These are phyloP conservation scores for Parapristionchus giblindavisi DNA, from an alignment of 2,888 invertebrate species.

Conservation along the genomic window DNA sequence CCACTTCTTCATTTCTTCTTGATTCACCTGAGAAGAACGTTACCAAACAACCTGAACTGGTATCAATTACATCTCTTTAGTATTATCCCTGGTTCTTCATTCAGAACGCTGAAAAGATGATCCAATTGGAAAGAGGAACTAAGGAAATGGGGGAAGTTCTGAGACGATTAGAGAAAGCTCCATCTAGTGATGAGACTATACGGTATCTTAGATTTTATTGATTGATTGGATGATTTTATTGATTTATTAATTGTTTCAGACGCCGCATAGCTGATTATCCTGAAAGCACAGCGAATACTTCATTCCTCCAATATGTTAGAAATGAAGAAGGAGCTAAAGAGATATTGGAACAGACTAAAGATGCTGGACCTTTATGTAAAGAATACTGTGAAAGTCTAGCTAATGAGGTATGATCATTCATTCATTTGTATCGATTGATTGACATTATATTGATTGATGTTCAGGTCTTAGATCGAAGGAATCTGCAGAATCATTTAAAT, in stretches of 20 bases:
- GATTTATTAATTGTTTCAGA: constrained; percentile 37
- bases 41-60: constrained; percentile 2
- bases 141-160: constrained; percentile 55
- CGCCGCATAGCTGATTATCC: constrained; percentile 50
- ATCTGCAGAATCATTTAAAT: constrained; percentile 46
- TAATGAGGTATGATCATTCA: constrained; percentile 24
- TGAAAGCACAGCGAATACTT: constrained; percentile 52
- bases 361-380: constrained; percentile 27
- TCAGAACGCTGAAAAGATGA: constrained; percentile 22
- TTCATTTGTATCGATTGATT: neutral
- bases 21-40: constrained; percentile 28
- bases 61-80: neutral
- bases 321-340: constrained; percentile 48
- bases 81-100: neutral
- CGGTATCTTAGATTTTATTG: constrained; percentile 42
- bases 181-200: constrained; percentile 63
- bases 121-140: constrained; percentile 39
- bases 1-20: neutral
- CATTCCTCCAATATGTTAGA: constrained; percentile 36
- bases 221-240: neutral
- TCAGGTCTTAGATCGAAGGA: constrained; percentile 47
- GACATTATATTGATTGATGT: neutral
- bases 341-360: constrained; percentile 40
- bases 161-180: constrained; percentile 58
- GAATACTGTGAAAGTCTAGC: constrained; percentile 35